Conservation (phyloP, 2,797 vertebrate genomes). For the Tragopan temminckii region DNA sequence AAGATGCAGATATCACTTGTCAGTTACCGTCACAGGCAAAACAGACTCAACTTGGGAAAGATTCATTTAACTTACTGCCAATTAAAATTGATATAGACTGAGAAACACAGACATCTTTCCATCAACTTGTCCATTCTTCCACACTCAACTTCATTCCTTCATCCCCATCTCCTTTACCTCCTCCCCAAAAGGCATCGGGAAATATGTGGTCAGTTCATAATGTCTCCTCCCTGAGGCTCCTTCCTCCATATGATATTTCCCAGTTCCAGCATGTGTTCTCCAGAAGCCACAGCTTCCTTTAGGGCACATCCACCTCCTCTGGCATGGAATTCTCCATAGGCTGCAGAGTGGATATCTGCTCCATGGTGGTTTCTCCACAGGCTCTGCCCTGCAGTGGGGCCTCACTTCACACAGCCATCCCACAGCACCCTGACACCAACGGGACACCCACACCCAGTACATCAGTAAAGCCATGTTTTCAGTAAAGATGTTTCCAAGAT, state of each 20-base stretch:
- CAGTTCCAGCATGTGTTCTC: neutral
- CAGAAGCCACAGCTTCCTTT: neutral
- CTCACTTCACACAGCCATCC: neutral
- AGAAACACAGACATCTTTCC: neutral
- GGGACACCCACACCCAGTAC: neutral
- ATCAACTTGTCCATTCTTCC: neutral
- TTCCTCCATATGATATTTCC: neutral
- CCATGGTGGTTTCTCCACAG: neutral
- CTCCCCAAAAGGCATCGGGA: fast-evolving
- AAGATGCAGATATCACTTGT: neutral
- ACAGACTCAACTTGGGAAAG: neutral
- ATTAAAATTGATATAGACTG: neutral
- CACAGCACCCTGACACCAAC: neutral
- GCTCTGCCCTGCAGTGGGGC: neutral
- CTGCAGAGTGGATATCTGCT: neutral
- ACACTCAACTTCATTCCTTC: neutral
- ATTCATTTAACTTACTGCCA: neutral
- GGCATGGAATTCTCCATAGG: neutral
- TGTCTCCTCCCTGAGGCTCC: neutral
- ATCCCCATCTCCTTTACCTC: neutral
- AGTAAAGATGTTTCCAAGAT: neutral
- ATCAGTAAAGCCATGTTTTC: neutral
- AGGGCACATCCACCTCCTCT: neutral
- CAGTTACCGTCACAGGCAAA: neutral
- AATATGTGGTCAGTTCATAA: neutral